phyloP scores from a whole-genome alignment of 2,797 vertebrate species.

The Scarus forsteni region DNA sequence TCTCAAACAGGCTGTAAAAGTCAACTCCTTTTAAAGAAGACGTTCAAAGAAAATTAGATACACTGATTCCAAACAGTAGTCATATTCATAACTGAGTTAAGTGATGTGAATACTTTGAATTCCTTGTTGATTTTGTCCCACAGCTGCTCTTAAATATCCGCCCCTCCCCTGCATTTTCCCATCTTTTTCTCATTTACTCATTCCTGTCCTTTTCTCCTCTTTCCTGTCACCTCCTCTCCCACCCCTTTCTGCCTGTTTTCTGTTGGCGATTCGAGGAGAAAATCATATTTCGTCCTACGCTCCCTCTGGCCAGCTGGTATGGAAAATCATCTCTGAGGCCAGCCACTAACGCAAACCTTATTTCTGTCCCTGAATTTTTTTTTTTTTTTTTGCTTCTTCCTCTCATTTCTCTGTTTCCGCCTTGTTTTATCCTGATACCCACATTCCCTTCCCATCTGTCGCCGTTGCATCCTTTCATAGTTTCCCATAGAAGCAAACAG shows the following conservation, averaged over 20 bases:
- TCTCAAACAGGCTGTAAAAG: conserved; percentile 23
- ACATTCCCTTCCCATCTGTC: conserved; percentile 72
- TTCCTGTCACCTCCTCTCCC: conserved; percentile 57
- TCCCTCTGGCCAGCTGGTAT: conserved; percentile 82
- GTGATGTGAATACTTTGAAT: conserved; percentile 30
- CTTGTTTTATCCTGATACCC: conserved; percentile 67
- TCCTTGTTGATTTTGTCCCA: conserved; percentile 40
- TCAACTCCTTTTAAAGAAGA: conserved; percentile 19
- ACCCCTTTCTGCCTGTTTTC: conserved; percentile 73
- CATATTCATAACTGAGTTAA: conserved; percentile 29
- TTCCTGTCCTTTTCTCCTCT: conserved; percentile 46
- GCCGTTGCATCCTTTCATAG: conserved; percentile 57
- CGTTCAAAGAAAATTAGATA: neutral
- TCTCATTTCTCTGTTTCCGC: conserved; percentile 63
- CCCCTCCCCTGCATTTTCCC: conserved; percentile 34
- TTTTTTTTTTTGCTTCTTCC: conserved; percentile 40
- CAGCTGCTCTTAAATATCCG: conserved; percentile 55
- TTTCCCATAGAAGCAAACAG: conserved; percentile 44
- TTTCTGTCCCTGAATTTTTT: conserved; percentile 61
- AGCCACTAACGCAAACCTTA: conserved; percentile 81
- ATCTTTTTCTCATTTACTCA: conserved; percentile 62
- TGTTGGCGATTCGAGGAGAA: conserved; percentile 79
- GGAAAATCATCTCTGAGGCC: conserved; percentile 83
- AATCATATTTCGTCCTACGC: conserved; percentile 80
- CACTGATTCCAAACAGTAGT: conserved; percentile 39